Base-by-base conservation (phyloP, 2,888 invertebrate genomes). In the Temnothorax unifasciatus region DNA sequence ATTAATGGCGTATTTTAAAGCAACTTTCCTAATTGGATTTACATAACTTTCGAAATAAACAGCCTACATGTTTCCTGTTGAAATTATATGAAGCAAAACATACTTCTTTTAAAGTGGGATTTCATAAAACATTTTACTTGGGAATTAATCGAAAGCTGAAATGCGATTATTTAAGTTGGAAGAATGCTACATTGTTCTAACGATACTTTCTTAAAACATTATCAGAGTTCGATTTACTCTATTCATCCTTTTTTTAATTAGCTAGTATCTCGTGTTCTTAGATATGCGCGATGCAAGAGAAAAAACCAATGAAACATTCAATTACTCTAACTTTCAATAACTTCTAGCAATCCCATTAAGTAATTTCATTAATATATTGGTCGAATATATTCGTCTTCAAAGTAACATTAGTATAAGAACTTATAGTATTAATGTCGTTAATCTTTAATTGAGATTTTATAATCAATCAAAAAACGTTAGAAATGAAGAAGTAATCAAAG, bases 261-360 rank as follows among this genome's bases (percentile, higher is more conserved):
- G 13, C 57, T 47, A 38, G 57, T 18, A 34, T 44, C 25, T 61
- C 25, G 9, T 79, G 21, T 69, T 47, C 54, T 25, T 59, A 66
- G 41, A 66, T 29, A 66, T 61, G n/a, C 8, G 2, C 18, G 21
- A 34, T 69, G 34, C 11, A 59, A 4, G 11, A 57, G 18, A 79
- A 47, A 69, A 59, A 79, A 18, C 18, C 59, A 69, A 13, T 15
- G 38, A 44, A 57, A 79, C 57, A 68, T 77, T 47, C 34, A 25
- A 71, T 59, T 68, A 79, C 44, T 59, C 15, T 25, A 79, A 69
- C 50, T 50, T 71, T 47, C 47, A 47, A 69, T 69, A 69, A 69
- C 18, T 52, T 52, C 5, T 15, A 15, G 15, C 11, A 69, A 50
- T 68, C 18, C 3, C 15, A 41, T 57, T 21, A 59, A 8, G 25